Base-by-base conservation (phyloP, 2,113 vertebrate species). In the Ivindomyrus marchei region DNA sequence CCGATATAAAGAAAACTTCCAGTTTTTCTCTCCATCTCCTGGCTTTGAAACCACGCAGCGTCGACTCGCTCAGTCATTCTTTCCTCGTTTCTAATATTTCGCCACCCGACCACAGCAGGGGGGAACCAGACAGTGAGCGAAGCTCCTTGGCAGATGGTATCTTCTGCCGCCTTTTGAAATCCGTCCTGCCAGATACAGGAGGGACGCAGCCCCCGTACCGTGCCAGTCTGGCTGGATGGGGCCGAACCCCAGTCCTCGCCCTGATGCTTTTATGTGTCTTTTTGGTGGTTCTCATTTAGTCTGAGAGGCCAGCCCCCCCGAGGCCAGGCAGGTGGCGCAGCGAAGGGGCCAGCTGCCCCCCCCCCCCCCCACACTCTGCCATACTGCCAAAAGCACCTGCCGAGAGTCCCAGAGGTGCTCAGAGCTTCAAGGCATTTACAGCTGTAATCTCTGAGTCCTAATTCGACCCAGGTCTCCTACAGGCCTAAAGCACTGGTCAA, bases 321-420 rank as follows among this genome's bases (percentile, higher is more conserved):
- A 90, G 90, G 89, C 93, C 88, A 92, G 93, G 92, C 95, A 96
- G 95, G 96, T 96, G 95, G 95, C 91, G 58, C 89, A 53, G 89
- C 90, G 93, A 39, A 91, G 89, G 91, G 94, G 94, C 94, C 95
- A 95, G 90, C 90, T 91, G 52, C 27, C 27, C 27, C 27, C 27
- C 62, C 45, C 47, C 58, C 36, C 17, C 21, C 66, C 74, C 31
- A 21, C 13, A 2, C 45, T 53, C 85, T 47, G 53, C 83, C 89
- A 87, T 85, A 21, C 58, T 13, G 62, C 58, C 4, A 13, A 49
- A 39, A 24, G 42, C 52, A 36, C 27, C 24, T 66, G 90, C 90
- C 87, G 85, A 31, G 39, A 13, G 53, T 85, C 42, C 52, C 87
- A 85, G 27, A 70, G 45, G 21, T 88, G 87, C 77, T 50, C 46